Evolutionary conservation across 2,888 invertebrate genomes (phyloP).

Genomic region (Cephalotes varians): DNA sequence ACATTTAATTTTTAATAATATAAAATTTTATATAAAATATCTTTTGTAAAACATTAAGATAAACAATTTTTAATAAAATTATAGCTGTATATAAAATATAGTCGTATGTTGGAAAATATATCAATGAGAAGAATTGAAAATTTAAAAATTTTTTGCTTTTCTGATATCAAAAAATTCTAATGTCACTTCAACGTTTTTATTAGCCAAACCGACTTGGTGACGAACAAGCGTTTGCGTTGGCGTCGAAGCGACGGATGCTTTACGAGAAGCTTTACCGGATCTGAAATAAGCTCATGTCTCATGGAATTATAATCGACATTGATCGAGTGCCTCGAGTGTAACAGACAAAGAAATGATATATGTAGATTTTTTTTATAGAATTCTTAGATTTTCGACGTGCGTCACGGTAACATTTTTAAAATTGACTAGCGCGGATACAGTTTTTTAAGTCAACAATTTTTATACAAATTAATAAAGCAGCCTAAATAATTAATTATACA

Average conservation of each 20-base stretch:
- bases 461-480: neutral
- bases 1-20: neutral
- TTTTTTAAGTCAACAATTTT: neutral
- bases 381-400: constrained; percentile 1
- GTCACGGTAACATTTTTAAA: neutral
- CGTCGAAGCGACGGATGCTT: constrained; percentile 61
- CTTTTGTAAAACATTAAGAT: neutral
- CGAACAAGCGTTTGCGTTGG: constrained; percentile 40
- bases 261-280: constrained; percentile 74
- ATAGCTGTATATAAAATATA: no score
- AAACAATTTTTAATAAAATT: neutral
- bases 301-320: constrained; percentile 53
- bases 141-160: neutral
- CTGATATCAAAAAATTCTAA: neutral
- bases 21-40: neutral
- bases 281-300: constrained; percentile 72
- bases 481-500: neutral
- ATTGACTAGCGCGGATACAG: neutral
- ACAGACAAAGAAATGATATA: constrained; percentile 24
- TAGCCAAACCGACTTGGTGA: neutral
- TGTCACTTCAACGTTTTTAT: constrained; percentile 10
- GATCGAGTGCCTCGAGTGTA: constrained; percentile 28
- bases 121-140: neutral
- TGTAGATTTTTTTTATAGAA: constrained; percentile 42
- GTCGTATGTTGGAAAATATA: neutral